Evolutionary conservation across 1,140 invertebrate genomes (phyloP).

Genomic region (Colletes gigas): DNA sequence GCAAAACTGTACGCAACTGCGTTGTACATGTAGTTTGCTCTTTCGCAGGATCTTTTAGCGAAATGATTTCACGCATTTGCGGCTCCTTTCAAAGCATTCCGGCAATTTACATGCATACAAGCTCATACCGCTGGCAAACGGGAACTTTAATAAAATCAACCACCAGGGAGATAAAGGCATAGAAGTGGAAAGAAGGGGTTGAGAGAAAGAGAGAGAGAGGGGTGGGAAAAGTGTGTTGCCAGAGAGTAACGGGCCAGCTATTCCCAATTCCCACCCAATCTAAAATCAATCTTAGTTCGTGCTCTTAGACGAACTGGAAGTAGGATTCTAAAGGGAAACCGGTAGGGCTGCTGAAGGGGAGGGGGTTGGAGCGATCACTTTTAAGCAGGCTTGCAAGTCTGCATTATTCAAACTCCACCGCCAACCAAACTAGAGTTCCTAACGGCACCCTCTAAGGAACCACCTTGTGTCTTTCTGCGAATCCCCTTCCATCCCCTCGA

Average conservation of each 20-base stretch:
- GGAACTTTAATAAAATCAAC: slow-evolving; percentile 46
- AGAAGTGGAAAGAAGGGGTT: slow-evolving; percentile 20
- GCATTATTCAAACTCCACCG: slow-evolving; percentile 79
- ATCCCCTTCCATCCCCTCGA: background rate
- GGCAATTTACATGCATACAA: slow-evolving; percentile 45
- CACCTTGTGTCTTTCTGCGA: slow-evolving; percentile 47
- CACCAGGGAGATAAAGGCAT: slow-evolving; percentile 36
- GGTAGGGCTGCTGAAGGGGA: slow-evolving; percentile 24
- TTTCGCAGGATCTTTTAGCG: background rate
- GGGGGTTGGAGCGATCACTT: slow-evolving; percentile 73
- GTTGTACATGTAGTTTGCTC: too few relatives aligned
- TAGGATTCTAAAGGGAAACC: slow-evolving; percentile 54
- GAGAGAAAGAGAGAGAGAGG: slow-evolving; percentile 3
- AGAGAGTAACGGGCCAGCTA: slow-evolving; percentile 66
- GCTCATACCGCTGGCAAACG: slow-evolving; percentile 14
- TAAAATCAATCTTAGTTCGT: slow-evolving; percentile 80
- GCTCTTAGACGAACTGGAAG: slow-evolving; percentile 66
- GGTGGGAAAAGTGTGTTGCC: slow-evolving; percentile 15
- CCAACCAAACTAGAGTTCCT: slow-evolving; percentile 44
- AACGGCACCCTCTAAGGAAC: slow-evolving; percentile 45
- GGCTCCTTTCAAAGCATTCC: slow-evolving; percentile 15
- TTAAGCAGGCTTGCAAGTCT: slow-evolving; percentile 78
- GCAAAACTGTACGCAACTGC: background rate
- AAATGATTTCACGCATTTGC: slow-evolving; percentile 37
- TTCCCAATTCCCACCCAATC: slow-evolving; percentile 79